Percentiles rank a stretch among this genome's conserved stretches.
These are phyloP conservation scores for Nerophis lumbriciformis DNA, from an alignment of 2,113 vertebrate species.

Conservation along the genomic window DNA sequence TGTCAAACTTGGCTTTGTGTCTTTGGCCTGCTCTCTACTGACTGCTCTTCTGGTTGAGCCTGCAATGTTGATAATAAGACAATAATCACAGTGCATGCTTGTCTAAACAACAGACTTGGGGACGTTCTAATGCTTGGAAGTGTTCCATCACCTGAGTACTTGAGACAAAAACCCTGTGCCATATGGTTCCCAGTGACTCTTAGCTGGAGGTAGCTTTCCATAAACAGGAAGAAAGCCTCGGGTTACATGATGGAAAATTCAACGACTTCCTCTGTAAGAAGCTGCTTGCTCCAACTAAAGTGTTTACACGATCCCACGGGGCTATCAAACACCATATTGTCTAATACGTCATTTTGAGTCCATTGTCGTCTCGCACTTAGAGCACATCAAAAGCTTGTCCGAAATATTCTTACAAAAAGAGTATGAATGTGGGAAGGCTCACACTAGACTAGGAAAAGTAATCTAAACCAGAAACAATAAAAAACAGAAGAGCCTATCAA, in stretches of 20 bases:
- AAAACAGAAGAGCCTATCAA: slow-evolving; percentile 1
- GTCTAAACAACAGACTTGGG: neutral
- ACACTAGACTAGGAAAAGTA: neutral
- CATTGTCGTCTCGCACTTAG: slow-evolving; percentile 1
- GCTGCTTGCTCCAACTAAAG: slow-evolving; percentile 8
- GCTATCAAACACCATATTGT: slow-evolving; percentile 10
- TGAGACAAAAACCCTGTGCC: slow-evolving; percentile 14
- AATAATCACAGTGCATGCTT: neutral
- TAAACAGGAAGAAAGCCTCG: slow-evolving; percentile 54
- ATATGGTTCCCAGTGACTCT: slow-evolving; percentile 40
- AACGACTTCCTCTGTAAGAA: slow-evolving; percentile 34
- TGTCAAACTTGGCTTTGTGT: too few relatives aligned
- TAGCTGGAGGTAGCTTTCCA: slow-evolving; percentile 41
- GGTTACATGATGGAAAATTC: slow-evolving; percentile 60
- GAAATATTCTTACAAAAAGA: neutral
- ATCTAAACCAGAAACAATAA: neutral
- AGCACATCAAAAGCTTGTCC: neutral
- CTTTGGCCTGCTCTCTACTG: neutral
- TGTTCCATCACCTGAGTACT: slow-evolving; percentile 1
- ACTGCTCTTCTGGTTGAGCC: neutral
- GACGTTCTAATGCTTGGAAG: neutral
- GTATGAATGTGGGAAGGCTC: neutral
- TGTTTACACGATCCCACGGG: slow-evolving; percentile 5
- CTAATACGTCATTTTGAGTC: slow-evolving; percentile 2
- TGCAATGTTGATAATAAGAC: neutral